Evolutionary conservation across 2,888 invertebrate species (phyloP).

Genomic region (Boloria selene): DNA sequence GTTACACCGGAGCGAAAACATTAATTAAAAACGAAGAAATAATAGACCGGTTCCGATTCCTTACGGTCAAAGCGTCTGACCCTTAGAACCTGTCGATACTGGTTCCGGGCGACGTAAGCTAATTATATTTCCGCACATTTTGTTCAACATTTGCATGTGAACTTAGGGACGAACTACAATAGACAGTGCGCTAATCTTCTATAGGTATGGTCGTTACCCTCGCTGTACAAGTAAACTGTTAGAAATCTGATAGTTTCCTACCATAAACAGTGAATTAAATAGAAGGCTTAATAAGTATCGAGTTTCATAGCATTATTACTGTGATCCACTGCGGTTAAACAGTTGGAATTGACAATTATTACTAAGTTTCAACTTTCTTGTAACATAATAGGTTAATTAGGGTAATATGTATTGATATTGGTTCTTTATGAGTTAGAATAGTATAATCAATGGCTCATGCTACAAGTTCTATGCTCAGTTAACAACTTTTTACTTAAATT

Average conservation of each 20-base stretch:
- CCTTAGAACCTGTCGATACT: conserved; percentile 50
- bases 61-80: conserved; percentile 65
- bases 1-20: conserved; percentile 69
- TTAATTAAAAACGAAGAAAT: conserved; percentile 74
- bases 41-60: conserved; percentile 63
- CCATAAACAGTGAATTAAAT: conserved; percentile 67
- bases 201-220: conserved; percentile 47
- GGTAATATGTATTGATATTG: conserved; percentile 10
- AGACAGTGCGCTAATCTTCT: conserved; percentile 64
- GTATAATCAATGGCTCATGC: neutral
- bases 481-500: neutral
- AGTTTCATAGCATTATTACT: conserved; percentile 58
- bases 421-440: neutral
- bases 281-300: conserved; percentile 58
- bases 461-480: neutral
- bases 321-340: conserved; percentile 46
- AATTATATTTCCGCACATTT: conserved; percentile 82
- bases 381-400: conserved; percentile 20
- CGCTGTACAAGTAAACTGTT: conserved; percentile 55
- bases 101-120: conserved; percentile 64
- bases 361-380: conserved; percentile 12
- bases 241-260: conserved; percentile 76
- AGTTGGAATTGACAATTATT: conserved; percentile 20
- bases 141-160: conserved; percentile 77
- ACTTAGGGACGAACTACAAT: conserved; percentile 68